Base-by-base conservation (phyloP, 1,140 invertebrate genomes). In the Thaumatotibia leucotreta region DNA sequence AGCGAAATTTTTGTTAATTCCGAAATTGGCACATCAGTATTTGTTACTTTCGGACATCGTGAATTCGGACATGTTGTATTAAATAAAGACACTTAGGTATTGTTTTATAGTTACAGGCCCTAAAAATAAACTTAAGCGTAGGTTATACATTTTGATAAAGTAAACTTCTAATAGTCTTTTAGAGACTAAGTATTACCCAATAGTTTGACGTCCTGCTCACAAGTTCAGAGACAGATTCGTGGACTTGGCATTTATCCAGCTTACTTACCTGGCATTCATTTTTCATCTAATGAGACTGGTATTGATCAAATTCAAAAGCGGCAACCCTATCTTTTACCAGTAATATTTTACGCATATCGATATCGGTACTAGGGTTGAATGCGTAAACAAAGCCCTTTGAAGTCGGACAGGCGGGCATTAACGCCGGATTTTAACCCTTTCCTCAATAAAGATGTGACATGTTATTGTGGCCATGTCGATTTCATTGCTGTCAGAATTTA, bases 381-480 rank as follows among this genome's bases (percentile, higher is more conserved):
- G 52, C 52, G 27, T 58, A 58, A 27, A 58, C 52, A 58, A 58
- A 58, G 52, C 52, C 39, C 52, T 58, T 58, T 58, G 52, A 58
- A 58, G 52, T 29, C 52, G 10, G 20, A 31, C 27, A 29, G 52
- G 23, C 22, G 23, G 52, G n/a, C 52, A 58, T 58, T 58, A 58
- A 58, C 52, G 14, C 23, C 2, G 27, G 24, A n/a, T 58, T 58
- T 58, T 27, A 58, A 58, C 52, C 52, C 24, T n/a, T 58, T 11
- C 2, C 24, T 31, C 29, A 58, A 58, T 58, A 58, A 27, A 31
- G 24, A 31, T 58, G 24, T 58, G n/a, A 29, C 52, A 17, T 29
- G 27, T 58, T 58, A 27, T 58, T 4, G 52, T 54, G 24, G 23
- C 10, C 50, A 24, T 54, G 8, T 10, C 49, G 5, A 24, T 54